A percentile compares a stretch with the other conserved stretches of the same genome.
Evolutionary conservation across 2,113 vertebrate species (phyloP).

Genomic region (Nipponia nippon): DNA sequence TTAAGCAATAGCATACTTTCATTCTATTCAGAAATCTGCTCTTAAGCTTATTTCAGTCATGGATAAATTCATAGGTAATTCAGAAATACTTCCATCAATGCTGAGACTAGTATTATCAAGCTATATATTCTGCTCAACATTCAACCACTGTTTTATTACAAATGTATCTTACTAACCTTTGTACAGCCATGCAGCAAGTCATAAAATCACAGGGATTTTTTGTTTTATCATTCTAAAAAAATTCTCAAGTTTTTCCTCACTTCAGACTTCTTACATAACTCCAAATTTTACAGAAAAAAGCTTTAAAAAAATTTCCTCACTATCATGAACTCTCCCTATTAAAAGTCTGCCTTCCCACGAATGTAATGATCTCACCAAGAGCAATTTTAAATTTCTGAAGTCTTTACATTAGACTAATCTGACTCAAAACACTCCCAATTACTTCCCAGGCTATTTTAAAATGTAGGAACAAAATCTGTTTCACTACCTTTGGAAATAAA

Average conservation of each 20-base stretch:
- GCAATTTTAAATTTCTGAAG: slow-evolving; percentile 5
- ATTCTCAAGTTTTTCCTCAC: neutral
- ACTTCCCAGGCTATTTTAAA: slow-evolving; percentile 9
- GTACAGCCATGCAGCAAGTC: neutral
- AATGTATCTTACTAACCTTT: neutral
- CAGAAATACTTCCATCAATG: neutral
- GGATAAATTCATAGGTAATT: neutral
- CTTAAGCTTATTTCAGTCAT: neutral
- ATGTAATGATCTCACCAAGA: neutral
- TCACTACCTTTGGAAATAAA: neutral
- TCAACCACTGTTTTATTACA: neutral
- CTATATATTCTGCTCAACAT: neutral
- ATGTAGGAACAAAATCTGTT: neutral
- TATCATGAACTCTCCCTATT: neutral
- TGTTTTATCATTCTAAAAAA: neutral
- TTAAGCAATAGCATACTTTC: neutral
- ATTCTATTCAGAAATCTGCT: neutral
- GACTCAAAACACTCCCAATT: slow-evolving; percentile 9
- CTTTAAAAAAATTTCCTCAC: neutral
- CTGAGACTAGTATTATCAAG: neutral
- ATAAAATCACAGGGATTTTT: neutral
- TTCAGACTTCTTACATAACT: neutral
- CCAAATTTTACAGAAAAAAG: neutral
- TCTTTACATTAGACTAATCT: neutral
- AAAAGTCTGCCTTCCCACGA: neutral